Evolutionary conservation across 2,797 vertebrate species (phyloP), one percentile per base, ranked within the genome.

Genomic region (Ambastaia sidthimunki): DNA sequence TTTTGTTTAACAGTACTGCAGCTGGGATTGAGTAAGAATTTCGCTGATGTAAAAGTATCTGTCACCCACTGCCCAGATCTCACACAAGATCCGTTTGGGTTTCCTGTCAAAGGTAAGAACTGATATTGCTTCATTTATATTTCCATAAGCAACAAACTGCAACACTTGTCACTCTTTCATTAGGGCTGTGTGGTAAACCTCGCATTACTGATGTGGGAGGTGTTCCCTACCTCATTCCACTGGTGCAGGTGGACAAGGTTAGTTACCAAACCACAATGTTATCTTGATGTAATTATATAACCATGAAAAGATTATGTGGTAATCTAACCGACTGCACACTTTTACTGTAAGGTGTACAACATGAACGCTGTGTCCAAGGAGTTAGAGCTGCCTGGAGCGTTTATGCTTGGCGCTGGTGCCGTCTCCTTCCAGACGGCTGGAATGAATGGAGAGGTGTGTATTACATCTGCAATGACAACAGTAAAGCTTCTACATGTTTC

Each of bases 171-270:
- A 57, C 54, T 68, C 28, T 41, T n/a, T 74, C 75, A 31, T 72
- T 7, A 99, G 98, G 97, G 67, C 89, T 99, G 84, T 98, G 97
- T 12, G 97, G 98, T 74, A 96, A 93, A 81, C 94, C 97, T 86
- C 95, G 97, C 75, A 96, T 99, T 89, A 96, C 94, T 57, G 97
- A 99, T 92, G 96, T 99, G 70, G 98, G 98, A 71, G 98, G 97
- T 28, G 96, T 98, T 62, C 97, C 97, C 31, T 95, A 98, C 80
- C 91, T 99, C 81, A 13, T 99, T 74, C 98, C 97, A 37, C 0
- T 96, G 86, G 92, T 85, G 82, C 90, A 93, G 54, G 89, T 85
- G 79, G 86, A 96, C 80, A 99, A 98, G 92, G 97, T 98, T 77
- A 91, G 89, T 90, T 71, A 57, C 41, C 11, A 41, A 59, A 34